phyloP scores from a whole-genome alignment of 2,888 invertebrate species.

The Drosophila testacea region DNA sequence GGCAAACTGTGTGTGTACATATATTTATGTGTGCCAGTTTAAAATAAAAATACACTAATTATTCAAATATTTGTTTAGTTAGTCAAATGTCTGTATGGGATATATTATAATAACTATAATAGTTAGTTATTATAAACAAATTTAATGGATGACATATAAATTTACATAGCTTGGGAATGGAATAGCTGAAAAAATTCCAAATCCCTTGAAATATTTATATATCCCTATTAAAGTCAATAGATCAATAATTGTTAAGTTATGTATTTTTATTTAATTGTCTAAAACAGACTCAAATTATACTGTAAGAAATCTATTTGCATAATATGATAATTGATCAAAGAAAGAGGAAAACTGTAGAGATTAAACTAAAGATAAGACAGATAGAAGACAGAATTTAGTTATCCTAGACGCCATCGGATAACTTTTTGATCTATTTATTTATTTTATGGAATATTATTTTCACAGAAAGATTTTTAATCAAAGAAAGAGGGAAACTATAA shows the following conservation, averaged over 20 bases:
- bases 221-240: not conserved
- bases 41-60: not conserved
- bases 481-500: no score
- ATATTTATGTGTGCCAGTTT: not conserved
- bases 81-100: not conserved
- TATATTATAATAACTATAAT: not conserved
- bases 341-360: not conserved
- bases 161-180: not conserved
- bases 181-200: not conserved
- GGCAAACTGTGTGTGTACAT: not conserved
- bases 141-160: no score
- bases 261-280: not conserved
- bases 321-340: not conserved
- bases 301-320: no score
- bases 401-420: no score
- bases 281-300: not conserved
- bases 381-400: no score
- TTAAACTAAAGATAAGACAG: not conserved
- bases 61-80: constrained; percentile 5
- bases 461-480: no score
- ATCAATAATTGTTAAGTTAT: not conserved
- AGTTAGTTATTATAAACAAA: no score
- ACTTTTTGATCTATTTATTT: no score
- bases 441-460: no score
- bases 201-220: not conserved